Percentiles rank a stretch among this genome's conserved stretches.
Conservation (phyloP, 2,888 invertebrate species). For the Agrenia bidenticulata region DNA sequence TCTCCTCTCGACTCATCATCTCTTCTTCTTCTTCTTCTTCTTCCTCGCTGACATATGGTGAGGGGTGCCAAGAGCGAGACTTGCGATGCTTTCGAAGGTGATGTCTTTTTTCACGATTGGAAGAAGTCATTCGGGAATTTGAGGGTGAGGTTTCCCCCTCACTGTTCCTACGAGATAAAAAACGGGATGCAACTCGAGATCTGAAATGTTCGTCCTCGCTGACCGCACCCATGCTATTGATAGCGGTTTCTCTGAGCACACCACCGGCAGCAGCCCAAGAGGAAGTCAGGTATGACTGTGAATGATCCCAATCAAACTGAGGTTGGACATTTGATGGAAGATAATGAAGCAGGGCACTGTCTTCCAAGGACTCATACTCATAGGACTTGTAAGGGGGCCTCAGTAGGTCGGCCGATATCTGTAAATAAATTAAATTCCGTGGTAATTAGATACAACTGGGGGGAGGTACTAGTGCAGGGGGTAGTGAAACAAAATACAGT, state of each 20-base stretch:
- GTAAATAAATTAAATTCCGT: conserved; percentile 1
- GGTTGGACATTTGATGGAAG: conserved; percentile 30
- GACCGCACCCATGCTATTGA: conserved; percentile 55
- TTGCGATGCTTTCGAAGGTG: conserved; percentile 54
- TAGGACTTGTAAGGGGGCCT: conserved; percentile 57
- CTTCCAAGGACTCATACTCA: conserved; percentile 58
- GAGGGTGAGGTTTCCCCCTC: conserved; percentile 51
- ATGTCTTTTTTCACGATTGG: conserved; percentile 50
- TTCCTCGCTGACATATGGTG: conserved; percentile 58
- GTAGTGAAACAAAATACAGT: conserved; percentile 28
- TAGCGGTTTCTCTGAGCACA: conserved; percentile 57
- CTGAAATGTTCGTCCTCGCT: conserved; percentile 54
- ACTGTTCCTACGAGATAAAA: conserved; percentile 47
- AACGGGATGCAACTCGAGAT: conserved; percentile 48
- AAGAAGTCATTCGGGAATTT: conserved; percentile 30
- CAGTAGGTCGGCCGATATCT: conserved; percentile 53
- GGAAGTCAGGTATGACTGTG: conserved; percentile 55
- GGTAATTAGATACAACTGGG: not conserved
- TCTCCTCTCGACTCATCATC: conserved; percentile 61
- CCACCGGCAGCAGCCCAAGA: conserved; percentile 56
- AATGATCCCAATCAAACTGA: conserved; percentile 55
- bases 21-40: conserved; percentile 59
- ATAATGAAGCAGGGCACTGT: conserved; percentile 52
- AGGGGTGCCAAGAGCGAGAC: conserved; percentile 61
- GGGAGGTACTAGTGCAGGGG: not conserved